Conservation (phyloP, 2,797 vertebrate species). For the Eutrigla gurnardus region DNA sequence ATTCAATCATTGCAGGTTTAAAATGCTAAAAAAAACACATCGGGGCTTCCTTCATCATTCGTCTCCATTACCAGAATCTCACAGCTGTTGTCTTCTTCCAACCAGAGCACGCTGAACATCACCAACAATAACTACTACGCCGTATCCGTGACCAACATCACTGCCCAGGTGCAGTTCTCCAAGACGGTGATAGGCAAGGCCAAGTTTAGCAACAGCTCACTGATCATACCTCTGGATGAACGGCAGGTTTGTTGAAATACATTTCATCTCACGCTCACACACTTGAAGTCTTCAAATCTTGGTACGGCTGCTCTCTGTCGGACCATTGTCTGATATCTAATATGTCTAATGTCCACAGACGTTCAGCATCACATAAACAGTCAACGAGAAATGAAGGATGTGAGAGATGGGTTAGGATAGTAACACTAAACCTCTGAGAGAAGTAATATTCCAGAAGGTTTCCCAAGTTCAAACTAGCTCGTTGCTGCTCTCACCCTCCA, state of each 20-base stretch:
- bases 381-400: too few species aligned
- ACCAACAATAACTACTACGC: slow-evolving; percentile 97
- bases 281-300: background rate
- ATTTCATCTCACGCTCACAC: background rate
- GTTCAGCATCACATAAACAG: too few species aligned
- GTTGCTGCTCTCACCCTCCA: too few species aligned
- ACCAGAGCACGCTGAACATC: slow-evolving; percentile 94
- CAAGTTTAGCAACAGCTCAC: slow-evolving; percentile 90
- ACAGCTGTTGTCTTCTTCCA: slow-evolving; percentile 36
- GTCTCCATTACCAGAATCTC: background rate
- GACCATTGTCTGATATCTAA: background rate
- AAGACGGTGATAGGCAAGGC: slow-evolving; percentile 95
- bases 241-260: slow-evolving; percentile 83
- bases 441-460: too few species aligned
- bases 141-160: slow-evolving; percentile 93
- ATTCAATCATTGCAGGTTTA: background rate
- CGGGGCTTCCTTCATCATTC: background rate
- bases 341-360: too few species aligned
- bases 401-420: too few species aligned
- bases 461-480: too few species aligned
- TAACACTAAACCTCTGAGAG: too few species aligned
- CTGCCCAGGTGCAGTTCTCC: slow-evolving; percentile 94
- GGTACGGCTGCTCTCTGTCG: background rate
- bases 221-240: slow-evolving; percentile 91
- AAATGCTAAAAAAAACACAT: background rate